Base-by-base conservation (phyloP, 1,140 invertebrate species). In the Eupristina koningsbergeri region DNA sequence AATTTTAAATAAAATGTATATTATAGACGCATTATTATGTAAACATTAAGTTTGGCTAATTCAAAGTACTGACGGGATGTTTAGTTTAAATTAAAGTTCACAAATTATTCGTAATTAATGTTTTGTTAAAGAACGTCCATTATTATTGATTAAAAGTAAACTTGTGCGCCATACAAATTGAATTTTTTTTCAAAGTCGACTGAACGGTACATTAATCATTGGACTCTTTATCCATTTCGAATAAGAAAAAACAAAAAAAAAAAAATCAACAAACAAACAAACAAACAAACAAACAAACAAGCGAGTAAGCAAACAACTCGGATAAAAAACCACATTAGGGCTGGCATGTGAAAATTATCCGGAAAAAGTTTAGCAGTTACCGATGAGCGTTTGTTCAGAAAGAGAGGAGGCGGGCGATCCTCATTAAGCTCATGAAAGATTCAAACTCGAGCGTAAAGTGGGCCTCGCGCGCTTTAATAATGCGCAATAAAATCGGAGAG, bases 401-500 rank as follows among this genome's bases (percentile, higher is more conserved):
- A 17, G 75, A 77, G 6, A 11, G 45, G 34, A 50, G 41, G 39
- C 77, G n/a, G n/a, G n/a, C n/a, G n/a, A 39, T 13, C 5, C 53
- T 77, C 50, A 63, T 77, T 77, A 77, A 63, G 15, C 22, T 39
- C 34, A 17, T 67, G 45, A 47, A 64, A 64, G 77, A 45, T 47
- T 15, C 31, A 34, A 5, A 61, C 31, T n/a, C 47, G 41, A 39
- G 53, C 67, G 45, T 53, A 58, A 69, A 74, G 8, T 31, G 47
- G 15, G 53, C 47, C 64, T 39, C 26, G 53, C 53, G 36, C 69
- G n/a, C n/a, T n/a, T n/a, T n/a, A n/a, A n/a, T n/a, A n/a, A n/a
- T n/a, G n/a, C n/a, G 75, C 80, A 76, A 76, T 83, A 69, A 83
- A 83, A 67, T 64, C 81, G 11, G 6, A 53, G 39, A 47, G 34